Percentiles rank a stretch among this genome's conserved stretches.
phyloP scores from a whole-genome alignment of 2,113 vertebrate species.

The Pollachius pollachius region DNA sequence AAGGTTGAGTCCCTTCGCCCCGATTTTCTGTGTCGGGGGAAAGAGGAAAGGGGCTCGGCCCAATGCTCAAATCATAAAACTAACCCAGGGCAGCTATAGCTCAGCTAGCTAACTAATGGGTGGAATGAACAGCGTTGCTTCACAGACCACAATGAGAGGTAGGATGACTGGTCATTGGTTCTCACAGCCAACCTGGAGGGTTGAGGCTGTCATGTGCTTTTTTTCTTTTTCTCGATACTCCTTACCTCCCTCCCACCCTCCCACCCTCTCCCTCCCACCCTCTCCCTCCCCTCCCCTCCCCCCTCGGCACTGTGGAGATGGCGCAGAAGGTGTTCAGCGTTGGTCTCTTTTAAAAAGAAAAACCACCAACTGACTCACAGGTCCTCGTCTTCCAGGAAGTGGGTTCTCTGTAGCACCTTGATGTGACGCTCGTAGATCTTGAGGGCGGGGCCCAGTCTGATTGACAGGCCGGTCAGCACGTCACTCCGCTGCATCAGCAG shows the following conservation, averaged over 20 bases:
- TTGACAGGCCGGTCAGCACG: conserved; percentile 86
- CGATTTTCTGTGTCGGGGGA: too few species aligned
- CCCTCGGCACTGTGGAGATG: conserved; percentile 39
- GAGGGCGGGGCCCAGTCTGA: conserved; percentile 87
- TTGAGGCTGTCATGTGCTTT: background rate
- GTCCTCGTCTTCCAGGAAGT: conserved; percentile 82
- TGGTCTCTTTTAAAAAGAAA: conserved; percentile 3
- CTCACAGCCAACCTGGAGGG: conserved; percentile 54
- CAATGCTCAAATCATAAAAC: too few species aligned
- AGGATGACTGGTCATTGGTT: conserved; percentile 60
- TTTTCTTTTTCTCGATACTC: conserved; percentile 9
- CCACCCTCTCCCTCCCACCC: conserved; percentile 34
- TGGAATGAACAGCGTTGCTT: conserved; percentile 44
- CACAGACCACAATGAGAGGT: conserved; percentile 62
- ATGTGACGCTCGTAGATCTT: conserved; percentile 91
- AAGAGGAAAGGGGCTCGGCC: too few species aligned
- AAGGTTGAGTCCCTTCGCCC: too few species aligned
- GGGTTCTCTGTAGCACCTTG: conserved; percentile 86
- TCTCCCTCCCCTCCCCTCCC: conserved; percentile 28
- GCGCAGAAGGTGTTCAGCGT: conserved; percentile 24
- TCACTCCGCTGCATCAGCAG: conserved; percentile 89
- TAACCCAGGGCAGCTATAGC: too few species aligned
- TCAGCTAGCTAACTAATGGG: too few species aligned
- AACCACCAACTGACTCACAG: conserved; percentile 41
- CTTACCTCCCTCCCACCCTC: background rate